Conservation (phyloP, 2,797 vertebrate genomes). For the Anguilla marmorata region DNA sequence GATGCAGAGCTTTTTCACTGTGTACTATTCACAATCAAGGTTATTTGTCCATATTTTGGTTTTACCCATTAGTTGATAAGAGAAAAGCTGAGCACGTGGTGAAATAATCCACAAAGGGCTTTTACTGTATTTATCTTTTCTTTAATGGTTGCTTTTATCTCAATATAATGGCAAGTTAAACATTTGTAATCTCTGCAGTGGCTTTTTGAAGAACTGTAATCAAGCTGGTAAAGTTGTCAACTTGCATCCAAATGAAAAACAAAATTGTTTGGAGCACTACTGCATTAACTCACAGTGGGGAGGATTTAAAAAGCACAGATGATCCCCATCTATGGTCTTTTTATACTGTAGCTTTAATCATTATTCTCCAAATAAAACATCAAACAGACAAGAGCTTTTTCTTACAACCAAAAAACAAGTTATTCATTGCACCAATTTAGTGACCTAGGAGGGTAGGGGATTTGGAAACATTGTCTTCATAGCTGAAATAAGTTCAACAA, state of each 20-base stretch:
- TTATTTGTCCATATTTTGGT: neutral
- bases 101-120: neutral
- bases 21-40: neutral
- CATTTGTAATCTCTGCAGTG: neutral
- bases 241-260: neutral
- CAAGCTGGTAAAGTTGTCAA: neutral
- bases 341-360: neutral
- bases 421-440: neutral
- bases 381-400: neutral
- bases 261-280: neutral
- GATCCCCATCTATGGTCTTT: neutral
- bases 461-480: constrained; percentile 8
- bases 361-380: neutral
- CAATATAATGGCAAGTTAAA: neutral
- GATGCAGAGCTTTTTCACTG: neutral
- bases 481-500: constrained; percentile 5
- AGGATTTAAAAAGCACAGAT: neutral
- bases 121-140: neutral
- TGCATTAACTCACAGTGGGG: neutral
- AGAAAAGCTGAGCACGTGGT: neutral
- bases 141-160: neutral
- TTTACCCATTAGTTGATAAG: neutral
- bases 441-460: neutral
- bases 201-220: neutral
- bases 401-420: neutral